phyloP scores from a whole-genome alignment of 2,888 invertebrate genomes.

The Opisthograptis luteolata region DNA sequence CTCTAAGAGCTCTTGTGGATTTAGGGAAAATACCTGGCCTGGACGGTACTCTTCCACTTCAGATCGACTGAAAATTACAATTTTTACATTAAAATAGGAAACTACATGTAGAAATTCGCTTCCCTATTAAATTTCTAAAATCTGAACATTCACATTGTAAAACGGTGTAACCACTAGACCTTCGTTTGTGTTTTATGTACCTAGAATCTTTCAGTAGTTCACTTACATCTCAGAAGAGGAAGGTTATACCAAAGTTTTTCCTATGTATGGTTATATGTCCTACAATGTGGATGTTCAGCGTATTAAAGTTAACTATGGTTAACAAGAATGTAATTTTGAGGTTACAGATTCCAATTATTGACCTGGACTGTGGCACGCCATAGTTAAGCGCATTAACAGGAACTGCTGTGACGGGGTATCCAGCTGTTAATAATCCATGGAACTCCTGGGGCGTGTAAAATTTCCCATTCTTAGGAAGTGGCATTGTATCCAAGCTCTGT shows the following conservation, averaged over 20 bases:
- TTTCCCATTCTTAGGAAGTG: conserved; percentile 43
- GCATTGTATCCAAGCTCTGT: conserved; percentile 36
- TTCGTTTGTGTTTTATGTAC: too few species aligned
- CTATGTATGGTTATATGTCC: too few species aligned
- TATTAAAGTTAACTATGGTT: conserved; percentile 1
- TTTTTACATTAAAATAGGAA: background rate
- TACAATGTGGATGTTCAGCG: conserved; percentile 7
- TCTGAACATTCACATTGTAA: background rate
- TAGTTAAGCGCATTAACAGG: conserved; percentile 34
- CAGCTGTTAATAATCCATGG: conserved; percentile 42
- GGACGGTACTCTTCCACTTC: conserved; percentile 70
- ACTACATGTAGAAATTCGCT: too few species aligned
- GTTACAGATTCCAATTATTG: conserved; percentile 30
- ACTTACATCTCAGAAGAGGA: too few species aligned
- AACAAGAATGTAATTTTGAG: conserved; percentile 11
- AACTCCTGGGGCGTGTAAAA: conserved; percentile 46
- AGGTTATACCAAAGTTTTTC: too few species aligned
- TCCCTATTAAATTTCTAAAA: background rate
- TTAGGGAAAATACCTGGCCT: conserved; percentile 75
- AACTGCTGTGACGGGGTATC: conserved; percentile 43
- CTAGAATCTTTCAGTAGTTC: too few species aligned
- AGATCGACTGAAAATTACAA: conserved; percentile 51
- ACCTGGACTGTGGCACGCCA: conserved; percentile 29
- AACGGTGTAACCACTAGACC: too few species aligned
- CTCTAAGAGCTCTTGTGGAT: conserved; percentile 70